Evolutionary conservation across 2,113 vertebrate genomes (phyloP).

Genomic region (Tricholaema leucomelas): DNA sequence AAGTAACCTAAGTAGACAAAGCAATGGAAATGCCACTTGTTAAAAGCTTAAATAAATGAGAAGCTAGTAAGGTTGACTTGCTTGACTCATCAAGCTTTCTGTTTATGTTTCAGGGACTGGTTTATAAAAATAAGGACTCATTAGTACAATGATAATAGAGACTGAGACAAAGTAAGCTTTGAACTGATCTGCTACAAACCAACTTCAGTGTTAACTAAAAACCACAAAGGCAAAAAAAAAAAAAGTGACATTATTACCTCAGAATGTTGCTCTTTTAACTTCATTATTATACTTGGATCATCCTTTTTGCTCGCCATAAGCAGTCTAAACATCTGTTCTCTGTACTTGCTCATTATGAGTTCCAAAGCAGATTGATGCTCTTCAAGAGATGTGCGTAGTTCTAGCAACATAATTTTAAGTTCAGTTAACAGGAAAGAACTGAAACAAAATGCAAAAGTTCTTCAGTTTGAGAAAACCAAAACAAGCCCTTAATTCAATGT

Average conservation of each 20-base stretch:
- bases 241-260: constrained; percentile 76
- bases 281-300: constrained; percentile 87
- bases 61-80: background rate
- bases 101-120: fast-evolving
- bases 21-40: background rate
- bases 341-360: constrained; percentile 98
- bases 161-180: background rate
- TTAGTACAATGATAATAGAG: background rate
- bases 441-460: background rate
- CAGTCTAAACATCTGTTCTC: constrained; percentile 93
- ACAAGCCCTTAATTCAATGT: background rate
- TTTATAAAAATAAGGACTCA: background rate
- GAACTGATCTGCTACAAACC: background rate
- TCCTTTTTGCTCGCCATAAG: constrained; percentile 95
- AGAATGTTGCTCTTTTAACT: constrained; percentile 95
- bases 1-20: background rate
- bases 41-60: background rate
- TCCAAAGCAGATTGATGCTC: constrained; percentile 98
- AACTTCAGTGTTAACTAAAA: background rate
- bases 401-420: constrained; percentile 68
- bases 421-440: background rate
- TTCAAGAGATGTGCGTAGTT: constrained; percentile 90
- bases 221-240: background rate
- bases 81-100: background rate
- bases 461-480: background rate